A percentile compares a stretch with the other conserved stretches of the same genome.
These are phyloP conservation scores for Eutrigla gurnardus DNA, from an alignment of 2,797 vertebrate genomes.

Conservation along the genomic window DNA sequence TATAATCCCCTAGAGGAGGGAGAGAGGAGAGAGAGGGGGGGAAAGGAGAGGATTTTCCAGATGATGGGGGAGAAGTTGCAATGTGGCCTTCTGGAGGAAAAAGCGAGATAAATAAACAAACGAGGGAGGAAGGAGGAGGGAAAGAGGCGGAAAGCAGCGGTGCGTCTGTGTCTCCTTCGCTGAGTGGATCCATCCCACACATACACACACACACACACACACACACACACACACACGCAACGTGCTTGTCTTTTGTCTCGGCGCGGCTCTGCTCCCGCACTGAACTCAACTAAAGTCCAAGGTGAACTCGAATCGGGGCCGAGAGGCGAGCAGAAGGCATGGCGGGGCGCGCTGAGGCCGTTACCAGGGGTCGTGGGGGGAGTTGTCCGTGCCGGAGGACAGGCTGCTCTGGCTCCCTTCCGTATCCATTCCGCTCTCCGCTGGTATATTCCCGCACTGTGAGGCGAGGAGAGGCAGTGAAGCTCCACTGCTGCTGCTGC, in stretches of 20 bases:
- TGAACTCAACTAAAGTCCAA: conserved; percentile 81
- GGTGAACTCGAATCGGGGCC: conserved; percentile 75
- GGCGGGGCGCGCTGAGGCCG: conserved; percentile 44
- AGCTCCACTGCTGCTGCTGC: conserved; percentile 74
- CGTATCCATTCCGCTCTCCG: conserved; percentile 90
- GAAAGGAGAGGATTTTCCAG: conserved; percentile 66
- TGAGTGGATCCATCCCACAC: conserved; percentile 77
- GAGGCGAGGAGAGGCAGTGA: conserved; percentile 85
- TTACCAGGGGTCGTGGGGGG: conserved; percentile 95
- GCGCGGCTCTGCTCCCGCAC: conserved; percentile 77
- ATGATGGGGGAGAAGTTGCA: conserved; percentile 76
- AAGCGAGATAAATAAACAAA: conserved; percentile 71
- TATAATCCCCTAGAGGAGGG: conserved; percentile 80
- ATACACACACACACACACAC: conserved; percentile 46
- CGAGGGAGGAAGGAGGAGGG: conserved; percentile 24
- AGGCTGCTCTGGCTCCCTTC: conserved; percentile 95
- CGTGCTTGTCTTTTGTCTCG: conserved; percentile 86
- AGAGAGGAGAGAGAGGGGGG: neutral
- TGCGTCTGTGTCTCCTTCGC: conserved; percentile 71
- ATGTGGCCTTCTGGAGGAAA: conserved; percentile 65
- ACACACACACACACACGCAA: conserved; percentile 49
- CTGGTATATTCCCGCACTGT: conserved; percentile 85
- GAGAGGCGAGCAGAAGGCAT: conserved; percentile 45
- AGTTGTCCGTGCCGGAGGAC: conserved; percentile 92
- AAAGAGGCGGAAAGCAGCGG: conserved; percentile 62